Base-by-base conservation (phyloP, 2,888 invertebrate species). In the Cosmia pyralina region DNA sequence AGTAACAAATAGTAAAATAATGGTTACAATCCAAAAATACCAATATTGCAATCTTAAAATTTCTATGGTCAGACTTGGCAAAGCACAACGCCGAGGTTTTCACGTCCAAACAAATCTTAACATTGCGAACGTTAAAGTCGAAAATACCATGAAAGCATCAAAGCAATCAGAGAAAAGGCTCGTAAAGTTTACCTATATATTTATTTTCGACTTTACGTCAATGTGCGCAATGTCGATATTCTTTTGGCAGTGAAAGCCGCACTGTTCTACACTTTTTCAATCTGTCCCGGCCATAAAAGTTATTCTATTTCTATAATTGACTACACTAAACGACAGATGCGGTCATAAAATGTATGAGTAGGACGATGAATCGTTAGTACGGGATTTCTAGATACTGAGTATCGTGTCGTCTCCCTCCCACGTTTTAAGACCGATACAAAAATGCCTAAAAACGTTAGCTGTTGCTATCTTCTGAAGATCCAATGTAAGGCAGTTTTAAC, bases 401-500 rank as follows among this genome's bases (percentile, higher is more conserved):
- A 15, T 48, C 38, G 19, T 34, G n/a, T n/a, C 17, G 13, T 46
- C 46, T 53, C 22, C n/a, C 46, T 63, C 52, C 10, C 22, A 72
- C 11, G 6, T 44, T 46, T 17, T 19, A 22, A 59, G 59, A 6
- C 22, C 13, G 10, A 10, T 28, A 46, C 17, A 48, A 10, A 58
- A 46, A 22, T 52, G 19, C 3, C 0, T 44, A 55, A 28, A n/a
- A 68, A 70, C 76, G 81, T 87, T 87, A 92, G 85, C 92, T 94
- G 44, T 86, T 84, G 75, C 92, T 93, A 52, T 89, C 90, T 73
- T 88, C 85, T 58, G 89, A 87, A 34, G 92, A 92, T 3, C 83
- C 87, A 66, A 88, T 75, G 50, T 85, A 77, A 15, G 93, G 91
- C 44, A 93, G 74, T 70, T 93, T 92, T 70, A 94, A 83, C 82